phyloP scores from a whole-genome alignment of 2,113 vertebrate genomes.

The Nettapus auritus region DNA sequence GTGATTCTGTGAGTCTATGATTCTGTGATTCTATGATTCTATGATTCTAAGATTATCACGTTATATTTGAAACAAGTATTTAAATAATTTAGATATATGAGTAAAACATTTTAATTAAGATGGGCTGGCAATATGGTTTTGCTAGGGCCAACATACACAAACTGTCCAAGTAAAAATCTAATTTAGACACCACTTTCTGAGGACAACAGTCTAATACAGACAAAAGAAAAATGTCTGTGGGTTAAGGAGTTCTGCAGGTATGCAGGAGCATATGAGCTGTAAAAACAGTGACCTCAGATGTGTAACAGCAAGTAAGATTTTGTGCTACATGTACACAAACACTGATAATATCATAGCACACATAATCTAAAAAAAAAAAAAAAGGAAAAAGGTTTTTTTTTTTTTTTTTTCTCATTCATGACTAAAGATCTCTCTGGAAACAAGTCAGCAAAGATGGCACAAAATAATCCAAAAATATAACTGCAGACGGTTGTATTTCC shows the following conservation, averaged over 20 bases:
- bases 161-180: not conserved
- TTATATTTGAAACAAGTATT: not conserved
- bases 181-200: not conserved
- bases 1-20: no score
- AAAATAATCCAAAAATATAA: constrained; percentile 46
- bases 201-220: not conserved
- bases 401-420: not conserved
- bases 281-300: not conserved
- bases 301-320: not conserved
- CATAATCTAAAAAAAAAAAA: not conserved
- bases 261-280: not conserved
- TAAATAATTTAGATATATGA: not conserved
- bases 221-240: not conserved
- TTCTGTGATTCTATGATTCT: no score
- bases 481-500: not conserved
- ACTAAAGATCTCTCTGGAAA: constrained; percentile 9
- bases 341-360: not conserved
- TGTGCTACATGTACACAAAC: not conserved
- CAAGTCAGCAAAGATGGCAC: not conserved
- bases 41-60: not conserved
- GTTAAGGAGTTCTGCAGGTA: not conserved
- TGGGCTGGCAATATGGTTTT: not conserved
- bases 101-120: not conserved
- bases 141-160: not conserved
- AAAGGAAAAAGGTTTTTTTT: no score